phyloP scores from a whole-genome alignment of 2,113 vertebrate genomes.

The Nothocercus julius region DNA sequence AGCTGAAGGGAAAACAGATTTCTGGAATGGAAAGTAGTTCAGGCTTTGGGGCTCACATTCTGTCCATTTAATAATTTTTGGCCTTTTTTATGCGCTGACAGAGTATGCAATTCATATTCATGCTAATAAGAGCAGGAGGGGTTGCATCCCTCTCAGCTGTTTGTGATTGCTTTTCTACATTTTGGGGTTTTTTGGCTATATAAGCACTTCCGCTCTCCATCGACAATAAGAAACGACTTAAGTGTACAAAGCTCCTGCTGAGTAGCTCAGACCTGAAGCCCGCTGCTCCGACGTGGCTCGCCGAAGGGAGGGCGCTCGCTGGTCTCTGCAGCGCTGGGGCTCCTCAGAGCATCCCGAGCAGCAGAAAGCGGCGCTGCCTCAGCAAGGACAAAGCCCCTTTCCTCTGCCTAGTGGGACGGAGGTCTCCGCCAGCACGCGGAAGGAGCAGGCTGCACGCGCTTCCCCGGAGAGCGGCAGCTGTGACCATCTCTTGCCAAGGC shows the following conservation, averaged over 20 bases:
- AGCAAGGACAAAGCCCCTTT: not conserved
- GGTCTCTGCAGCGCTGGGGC: not conserved
- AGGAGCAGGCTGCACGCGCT: fast-evolving
- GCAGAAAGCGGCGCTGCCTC: not conserved
- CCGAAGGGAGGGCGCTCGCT: not conserved
- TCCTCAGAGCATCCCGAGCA: not conserved
- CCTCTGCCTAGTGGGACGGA: not conserved
- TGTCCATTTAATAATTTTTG: not conserved
- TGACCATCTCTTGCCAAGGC: not conserved
- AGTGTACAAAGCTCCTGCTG: not conserved
- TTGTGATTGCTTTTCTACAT: not conserved
- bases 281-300: not conserved
- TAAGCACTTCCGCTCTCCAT: not conserved
- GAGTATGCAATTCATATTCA: not conserved
- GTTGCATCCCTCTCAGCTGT: fast-evolving
- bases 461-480: not conserved
- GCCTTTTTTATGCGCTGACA: not conserved
- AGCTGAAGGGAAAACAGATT: not conserved
- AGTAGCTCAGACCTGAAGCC: not conserved
- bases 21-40: not conserved
- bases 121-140: not conserved
- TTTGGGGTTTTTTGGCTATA: not conserved
- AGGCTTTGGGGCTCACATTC: not conserved
- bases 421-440: fast-evolving
- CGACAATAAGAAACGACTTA: not conserved